A percentile compares a stretch with the other conserved stretches of the same genome.
These are phyloP conservation scores for Botrylloides violaceus DNA, from an alignment of 23 tunicate genomes.

Conservation along the genomic window DNA sequence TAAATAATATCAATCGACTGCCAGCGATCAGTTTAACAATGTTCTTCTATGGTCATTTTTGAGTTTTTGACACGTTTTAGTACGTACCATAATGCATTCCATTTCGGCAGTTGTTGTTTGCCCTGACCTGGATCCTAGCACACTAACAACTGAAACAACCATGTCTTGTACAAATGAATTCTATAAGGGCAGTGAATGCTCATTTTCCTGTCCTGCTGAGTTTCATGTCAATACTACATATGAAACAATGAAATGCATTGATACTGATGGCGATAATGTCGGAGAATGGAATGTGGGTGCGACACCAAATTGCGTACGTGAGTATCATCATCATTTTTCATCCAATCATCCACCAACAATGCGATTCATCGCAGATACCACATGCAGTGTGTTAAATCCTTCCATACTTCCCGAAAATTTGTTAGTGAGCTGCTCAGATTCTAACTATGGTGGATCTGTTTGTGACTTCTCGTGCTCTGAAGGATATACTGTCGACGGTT, in stretches of 20 bases:
- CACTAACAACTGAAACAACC: not conserved
- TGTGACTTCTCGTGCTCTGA: constrained; percentile 15
- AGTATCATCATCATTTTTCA: not conserved
- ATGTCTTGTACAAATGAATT: not conserved
- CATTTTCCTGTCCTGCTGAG: constrained; percentile 5
- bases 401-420: not conserved
- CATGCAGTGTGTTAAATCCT: not conserved
- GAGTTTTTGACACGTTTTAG: no score
- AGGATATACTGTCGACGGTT: constrained; percentile 4
- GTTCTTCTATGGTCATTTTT: no score
- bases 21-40: no score
- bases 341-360: not conserved
- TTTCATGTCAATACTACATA: not conserved
- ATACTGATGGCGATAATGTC: constrained; percentile 13
- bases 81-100: no score
- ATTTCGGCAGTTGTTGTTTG: not conserved
- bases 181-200: not conserved
- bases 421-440: not conserved
- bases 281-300: constrained; percentile 18
- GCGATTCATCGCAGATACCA: not conserved
- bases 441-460: constrained; percentile 5
- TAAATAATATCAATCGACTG: no score
- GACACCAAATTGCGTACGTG: constrained; percentile 12
- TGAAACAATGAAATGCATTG: constrained; percentile 12
- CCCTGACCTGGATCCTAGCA: constrained; percentile 7